Base-by-base conservation (phyloP, 1,140 invertebrate genomes). In the Dufourea novaeangliae region DNA sequence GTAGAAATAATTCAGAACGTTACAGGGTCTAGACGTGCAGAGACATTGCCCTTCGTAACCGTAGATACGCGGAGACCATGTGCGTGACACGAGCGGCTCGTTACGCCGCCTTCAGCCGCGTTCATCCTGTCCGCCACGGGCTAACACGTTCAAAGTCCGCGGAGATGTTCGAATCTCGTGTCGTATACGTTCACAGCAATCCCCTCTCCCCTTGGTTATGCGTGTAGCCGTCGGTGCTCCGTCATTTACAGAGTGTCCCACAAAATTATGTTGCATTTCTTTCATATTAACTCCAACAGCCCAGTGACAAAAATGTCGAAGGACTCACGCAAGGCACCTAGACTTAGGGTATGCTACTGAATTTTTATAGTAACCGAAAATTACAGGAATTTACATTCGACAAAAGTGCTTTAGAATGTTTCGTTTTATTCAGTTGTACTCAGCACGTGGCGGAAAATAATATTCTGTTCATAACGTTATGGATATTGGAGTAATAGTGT, bases 61-160 rank as follows among this genome's bases (percentile, higher is more conserved):
- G 22, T 41, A 50, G 71, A 77, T 66, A 70, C 52, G 20, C 37
- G 54, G 56, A 63, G 62, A 68, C 34, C 27, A 61, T 50, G 46
- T 14, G 44, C 27, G 20, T 37, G 20, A 34, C 32, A 8, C 22
- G 29, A 37, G 41, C 5, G 1, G 57, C 17, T 32, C 27, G 12
- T 8, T 25, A 20, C 27, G 27, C 22, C 5, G 52, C 52, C 27
- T 25, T 54, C 11, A 25, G 17, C 25, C 54, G 12, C 22, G 27
- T 3, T n/a, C 17, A 17, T 34, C 29, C 39, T 44, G 37, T 56
- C 41, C 29, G 14, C 11, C 50, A 22, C 39, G 56, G 66, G 50
- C 20, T 27, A 39, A 62, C 59, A 54, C 46, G 80, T 82, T 29
- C 80, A 81, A 81, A 82, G 80, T 82, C 80, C 80, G 52, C 17